phyloP scores from a whole-genome alignment of 2,113 vertebrate species.

The Coregonus clupeaformis region DNA sequence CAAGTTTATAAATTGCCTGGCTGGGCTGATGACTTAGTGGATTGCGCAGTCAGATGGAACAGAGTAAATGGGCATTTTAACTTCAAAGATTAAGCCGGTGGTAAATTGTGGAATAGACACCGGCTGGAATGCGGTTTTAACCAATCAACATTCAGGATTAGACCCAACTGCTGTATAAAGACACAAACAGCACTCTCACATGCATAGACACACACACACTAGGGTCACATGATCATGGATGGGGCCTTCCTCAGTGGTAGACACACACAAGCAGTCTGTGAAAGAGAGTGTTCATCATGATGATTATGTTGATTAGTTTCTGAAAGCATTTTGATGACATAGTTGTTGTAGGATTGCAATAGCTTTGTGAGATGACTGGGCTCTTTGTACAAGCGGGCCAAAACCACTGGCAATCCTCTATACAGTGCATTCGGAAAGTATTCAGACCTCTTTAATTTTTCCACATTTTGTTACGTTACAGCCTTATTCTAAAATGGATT shows the following conservation, averaged over 20 bases:
- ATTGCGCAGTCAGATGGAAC: too few relatives aligned
- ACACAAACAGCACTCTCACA: not conserved
- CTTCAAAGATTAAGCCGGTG: too few relatives aligned
- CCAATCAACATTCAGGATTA: too few relatives aligned
- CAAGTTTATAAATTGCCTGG: too few relatives aligned
- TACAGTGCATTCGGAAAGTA: not conserved
- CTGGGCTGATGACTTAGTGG: too few relatives aligned
- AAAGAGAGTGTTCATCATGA: not conserved
- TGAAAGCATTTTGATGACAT: not conserved
- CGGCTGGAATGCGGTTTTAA: too few relatives aligned
- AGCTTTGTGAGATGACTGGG: not conserved
- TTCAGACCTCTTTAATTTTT: not conserved
- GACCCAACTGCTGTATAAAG: too few relatives aligned
- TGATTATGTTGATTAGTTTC: not conserved
- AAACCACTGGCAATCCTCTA: not conserved
- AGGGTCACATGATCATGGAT: not conserved
- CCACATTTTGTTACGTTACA: too few relatives aligned
- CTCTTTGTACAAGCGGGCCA: not conserved
- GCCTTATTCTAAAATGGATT: too few relatives aligned
- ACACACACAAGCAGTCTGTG: not conserved
- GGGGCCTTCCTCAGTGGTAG: not conserved
- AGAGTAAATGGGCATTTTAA: too few relatives aligned
- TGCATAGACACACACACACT: too few relatives aligned
- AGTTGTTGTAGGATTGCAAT: not conserved
- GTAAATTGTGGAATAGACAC: too few relatives aligned